Percentiles rank a stretch among this genome's conserved stretches.
Conservation (phyloP, 2,797 vertebrate species). For the Sebastes jordani region DNA sequence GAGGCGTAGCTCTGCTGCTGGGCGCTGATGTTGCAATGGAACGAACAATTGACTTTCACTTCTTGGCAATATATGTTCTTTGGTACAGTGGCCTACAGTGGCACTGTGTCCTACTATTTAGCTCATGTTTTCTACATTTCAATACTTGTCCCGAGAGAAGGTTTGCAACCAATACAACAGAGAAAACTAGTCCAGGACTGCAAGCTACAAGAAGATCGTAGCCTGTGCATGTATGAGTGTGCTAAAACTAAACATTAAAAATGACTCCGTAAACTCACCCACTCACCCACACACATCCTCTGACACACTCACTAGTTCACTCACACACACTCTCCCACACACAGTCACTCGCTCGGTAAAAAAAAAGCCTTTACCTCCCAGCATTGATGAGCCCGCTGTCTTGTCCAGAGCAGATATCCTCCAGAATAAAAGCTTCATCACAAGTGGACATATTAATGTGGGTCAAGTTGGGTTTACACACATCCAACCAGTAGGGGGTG, state of each 20-base stretch:
- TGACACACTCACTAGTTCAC: neutral
- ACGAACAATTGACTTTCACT: too few species aligned
- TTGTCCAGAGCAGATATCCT: constrained; percentile 94
- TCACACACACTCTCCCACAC: neutral
- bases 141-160: neutral
- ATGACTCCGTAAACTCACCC: neutral
- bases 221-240: neutral
- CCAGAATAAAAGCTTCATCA: constrained; percentile 93
- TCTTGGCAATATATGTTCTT: too few species aligned
- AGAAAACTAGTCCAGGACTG: neutral
- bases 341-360: neutral
- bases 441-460: constrained; percentile 92
- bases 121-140: neutral
- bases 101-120: neutral
- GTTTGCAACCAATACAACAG: constrained; percentile 35
- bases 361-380: constrained; percentile 84
- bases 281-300: constrained; percentile 22
- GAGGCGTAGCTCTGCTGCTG: too few species aligned
- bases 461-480: constrained; percentile 95
- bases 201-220: neutral
- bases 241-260: constrained; percentile 10
- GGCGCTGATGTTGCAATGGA: too few species aligned
- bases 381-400: constrained; percentile 88
- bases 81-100: too few species aligned
- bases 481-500: constrained; percentile 93